Evolutionary conservation across 1,140 invertebrate species (phyloP).

Genomic region (Muscidifurax raptorellus): DNA sequence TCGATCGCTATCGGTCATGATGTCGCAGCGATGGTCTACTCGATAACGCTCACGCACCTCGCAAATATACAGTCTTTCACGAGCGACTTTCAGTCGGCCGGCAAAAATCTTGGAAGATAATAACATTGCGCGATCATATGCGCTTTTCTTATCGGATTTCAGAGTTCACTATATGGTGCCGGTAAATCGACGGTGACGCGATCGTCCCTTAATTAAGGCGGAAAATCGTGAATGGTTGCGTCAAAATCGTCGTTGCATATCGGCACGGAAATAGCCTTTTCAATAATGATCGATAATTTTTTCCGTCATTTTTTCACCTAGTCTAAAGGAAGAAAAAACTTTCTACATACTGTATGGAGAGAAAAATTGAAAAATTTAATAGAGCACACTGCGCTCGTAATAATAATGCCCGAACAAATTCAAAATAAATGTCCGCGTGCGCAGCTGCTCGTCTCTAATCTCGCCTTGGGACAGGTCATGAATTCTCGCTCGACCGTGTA

Average conservation of each 20-base stretch:
- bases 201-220: not conserved
- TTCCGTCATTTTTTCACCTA: too few relatives aligned
- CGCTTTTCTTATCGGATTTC: not conserved
- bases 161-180: not conserved
- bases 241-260: not conserved
- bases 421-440: not conserved
- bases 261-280: not conserved
- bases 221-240: not conserved
- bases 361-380: too few relatives aligned
- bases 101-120: too few relatives aligned
- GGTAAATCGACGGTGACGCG: not conserved
- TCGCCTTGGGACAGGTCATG: not conserved
- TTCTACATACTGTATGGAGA: too few relatives aligned
- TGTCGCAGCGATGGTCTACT: too few relatives aligned
- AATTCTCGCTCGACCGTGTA: not conserved
- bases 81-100: too few relatives aligned
- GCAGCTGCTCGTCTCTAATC: not conserved
- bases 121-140: too few relatives aligned
- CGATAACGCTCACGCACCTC: too few relatives aligned
- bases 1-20: too few relatives aligned
- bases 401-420: not conserved
- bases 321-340: too few relatives aligned
- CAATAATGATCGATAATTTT: not conserved
- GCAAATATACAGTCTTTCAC: too few relatives aligned
- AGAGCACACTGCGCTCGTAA: too few relatives aligned